Conservation (phyloP, 1,140 invertebrate species). For the Euglossa dilemma region DNA sequence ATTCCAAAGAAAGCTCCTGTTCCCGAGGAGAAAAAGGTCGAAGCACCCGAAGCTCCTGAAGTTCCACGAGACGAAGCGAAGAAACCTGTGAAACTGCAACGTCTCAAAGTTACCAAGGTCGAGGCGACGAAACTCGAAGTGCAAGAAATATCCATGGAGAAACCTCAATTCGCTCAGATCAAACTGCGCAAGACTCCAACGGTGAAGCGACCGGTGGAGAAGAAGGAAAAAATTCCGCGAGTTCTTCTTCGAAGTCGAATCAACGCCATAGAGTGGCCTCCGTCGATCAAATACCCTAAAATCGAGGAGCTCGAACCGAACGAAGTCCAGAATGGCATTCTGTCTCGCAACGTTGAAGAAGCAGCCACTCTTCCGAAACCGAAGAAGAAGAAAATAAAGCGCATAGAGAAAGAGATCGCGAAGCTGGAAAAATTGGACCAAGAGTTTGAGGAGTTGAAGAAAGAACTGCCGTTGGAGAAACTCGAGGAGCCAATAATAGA, state of each 20-base stretch:
- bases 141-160: constrained; percentile 46
- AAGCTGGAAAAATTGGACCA: constrained; percentile 74
- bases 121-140: constrained; percentile 77
- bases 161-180: constrained; percentile 64
- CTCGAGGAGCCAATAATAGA: constrained; percentile 6
- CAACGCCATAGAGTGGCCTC: constrained; percentile 84
- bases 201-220: constrained; percentile 81
- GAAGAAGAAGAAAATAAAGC: constrained; percentile 80
- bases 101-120: constrained; percentile 74
- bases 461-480: constrained; percentile 80
- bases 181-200: constrained; percentile 68
- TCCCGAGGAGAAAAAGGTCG: constrained; percentile 49
- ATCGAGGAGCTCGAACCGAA: constrained; percentile 82
- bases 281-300: constrained; percentile 79
- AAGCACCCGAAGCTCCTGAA: constrained; percentile 53
- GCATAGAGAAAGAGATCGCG: constrained; percentile 77
- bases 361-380: constrained; percentile 84
- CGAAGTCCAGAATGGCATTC: constrained; percentile 84
- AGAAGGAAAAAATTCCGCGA: constrained; percentile 85
- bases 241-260: constrained; percentile 86
- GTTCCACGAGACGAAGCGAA: constrained; percentile 28
- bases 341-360: constrained; percentile 87
- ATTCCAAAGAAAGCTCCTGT: constrained; percentile 23
- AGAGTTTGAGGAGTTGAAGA: constrained; percentile 82
- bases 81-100: constrained; percentile 72